These are phyloP conservation scores for Chrysochloris asiatica DNA, from an alignment of 2,113 vertebrate species.

Conservation along the genomic window DNA sequence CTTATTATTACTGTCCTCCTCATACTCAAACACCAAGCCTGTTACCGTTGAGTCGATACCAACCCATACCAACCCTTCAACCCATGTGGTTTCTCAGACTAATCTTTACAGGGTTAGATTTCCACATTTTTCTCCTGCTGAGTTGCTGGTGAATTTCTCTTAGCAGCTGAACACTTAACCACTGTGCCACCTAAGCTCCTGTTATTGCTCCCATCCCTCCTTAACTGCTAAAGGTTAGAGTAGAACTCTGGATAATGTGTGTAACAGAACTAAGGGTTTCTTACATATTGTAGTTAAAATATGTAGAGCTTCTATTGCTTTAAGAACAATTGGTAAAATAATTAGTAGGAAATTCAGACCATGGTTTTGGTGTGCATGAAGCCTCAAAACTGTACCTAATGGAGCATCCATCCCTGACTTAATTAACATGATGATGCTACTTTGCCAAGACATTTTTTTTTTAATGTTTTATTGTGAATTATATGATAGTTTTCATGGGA, in stretches of 20 bases:
- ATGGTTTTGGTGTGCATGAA: not conserved
- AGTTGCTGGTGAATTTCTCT: too few relatives aligned
- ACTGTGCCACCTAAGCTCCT: too few relatives aligned
- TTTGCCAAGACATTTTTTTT: not conserved
- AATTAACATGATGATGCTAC: not conserved
- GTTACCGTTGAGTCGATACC: not conserved
- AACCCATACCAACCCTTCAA: not conserved
- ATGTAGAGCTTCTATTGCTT: not conserved
- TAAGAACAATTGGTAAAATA: not conserved
- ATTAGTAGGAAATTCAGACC: not conserved
- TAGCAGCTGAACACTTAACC: not conserved
- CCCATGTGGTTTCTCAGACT: not conserved
- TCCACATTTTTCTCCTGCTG: not conserved
- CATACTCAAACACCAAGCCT: not conserved
- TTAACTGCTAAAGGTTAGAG: too few relatives aligned
- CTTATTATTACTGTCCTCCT: not conserved
- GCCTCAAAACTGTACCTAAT: not conserved
- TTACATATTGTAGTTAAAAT: not conserved
- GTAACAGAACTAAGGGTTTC: not conserved
- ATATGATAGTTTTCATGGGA: too few relatives aligned
- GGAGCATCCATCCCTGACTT: not conserved
- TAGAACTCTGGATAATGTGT: not conserved
- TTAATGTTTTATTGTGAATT: too few relatives aligned
- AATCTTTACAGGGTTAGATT: not conserved
- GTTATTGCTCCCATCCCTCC: not conserved